Evolutionary conservation across 2,888 invertebrate species (phyloP).

Genomic region (Myopa tessellatipennis): DNA sequence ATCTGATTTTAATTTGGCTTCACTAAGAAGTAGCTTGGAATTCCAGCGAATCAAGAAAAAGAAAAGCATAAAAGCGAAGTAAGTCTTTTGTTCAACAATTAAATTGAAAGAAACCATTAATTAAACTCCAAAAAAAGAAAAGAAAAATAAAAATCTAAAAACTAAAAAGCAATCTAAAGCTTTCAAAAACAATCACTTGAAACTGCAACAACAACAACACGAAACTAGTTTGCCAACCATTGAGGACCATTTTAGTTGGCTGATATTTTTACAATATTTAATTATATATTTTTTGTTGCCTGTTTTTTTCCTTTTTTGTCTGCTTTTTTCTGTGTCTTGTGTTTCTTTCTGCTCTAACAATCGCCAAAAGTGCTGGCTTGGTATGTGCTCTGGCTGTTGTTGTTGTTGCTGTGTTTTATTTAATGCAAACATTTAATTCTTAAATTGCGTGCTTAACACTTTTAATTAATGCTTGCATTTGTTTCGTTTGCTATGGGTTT

Average conservation of each 20-base stretch:
- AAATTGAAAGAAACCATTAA: neutral
- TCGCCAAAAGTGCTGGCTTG: slow-evolving; percentile 21
- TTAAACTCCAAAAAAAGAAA: slow-evolving; percentile 12
- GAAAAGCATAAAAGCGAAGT: too few species aligned
- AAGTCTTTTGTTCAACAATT: too few species aligned
- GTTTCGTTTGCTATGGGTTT: neutral
- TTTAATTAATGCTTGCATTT: slow-evolving; percentile 16
- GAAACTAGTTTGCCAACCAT: slow-evolving; percentile 1
- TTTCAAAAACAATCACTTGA: neutral
- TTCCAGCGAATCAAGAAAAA: too few species aligned
- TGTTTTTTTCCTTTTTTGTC: slow-evolving; percentile 29
- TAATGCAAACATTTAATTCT: neutral
- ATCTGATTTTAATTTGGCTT: too few species aligned
- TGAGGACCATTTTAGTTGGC: neutral
- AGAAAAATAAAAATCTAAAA: neutral
- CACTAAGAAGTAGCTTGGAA: too few species aligned
- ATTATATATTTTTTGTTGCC: slow-evolving; percentile 41
- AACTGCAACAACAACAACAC: neutral
- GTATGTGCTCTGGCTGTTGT: neutral
- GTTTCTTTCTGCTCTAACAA: slow-evolving; percentile 36
- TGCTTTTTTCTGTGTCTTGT: slow-evolving; percentile 27
- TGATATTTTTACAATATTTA: slow-evolving; percentile 27
- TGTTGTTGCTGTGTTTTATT: neutral
- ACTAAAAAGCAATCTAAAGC: neutral
- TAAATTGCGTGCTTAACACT: slow-evolving; percentile 11